phyloP scores from a whole-genome alignment of 2,797 vertebrate species.

The Falco concolor region DNA sequence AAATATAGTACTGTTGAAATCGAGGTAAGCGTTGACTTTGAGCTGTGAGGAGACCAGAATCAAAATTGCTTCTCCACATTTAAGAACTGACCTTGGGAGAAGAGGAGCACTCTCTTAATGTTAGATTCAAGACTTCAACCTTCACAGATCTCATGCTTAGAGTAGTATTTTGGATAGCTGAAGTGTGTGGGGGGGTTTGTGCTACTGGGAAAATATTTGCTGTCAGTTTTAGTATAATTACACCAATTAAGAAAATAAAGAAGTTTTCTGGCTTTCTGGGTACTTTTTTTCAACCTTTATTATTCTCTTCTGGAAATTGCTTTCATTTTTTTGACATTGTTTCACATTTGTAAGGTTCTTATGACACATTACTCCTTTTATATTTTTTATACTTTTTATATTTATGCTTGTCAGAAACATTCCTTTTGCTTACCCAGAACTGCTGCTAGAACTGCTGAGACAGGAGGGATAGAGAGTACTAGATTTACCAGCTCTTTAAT shows the following conservation, averaged over 20 bases:
- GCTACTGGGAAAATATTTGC: not conserved
- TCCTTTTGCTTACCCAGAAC: not conserved
- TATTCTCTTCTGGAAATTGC: not conserved
- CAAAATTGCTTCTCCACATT: conserved; percentile 1
- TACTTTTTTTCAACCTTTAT: not conserved
- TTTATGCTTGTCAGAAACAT: not conserved
- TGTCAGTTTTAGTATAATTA: conserved; percentile 29
- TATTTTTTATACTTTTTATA: not conserved
- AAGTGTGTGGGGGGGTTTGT: not conserved
- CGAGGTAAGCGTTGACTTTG: conserved; percentile 14
- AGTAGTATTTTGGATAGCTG: not conserved
- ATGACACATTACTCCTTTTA: not conserved
- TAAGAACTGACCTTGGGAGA: conserved; percentile 19
- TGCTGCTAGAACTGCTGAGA: not conserved
- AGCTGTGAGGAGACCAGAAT: conserved; percentile 6
- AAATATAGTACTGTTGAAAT: conserved; percentile 36
- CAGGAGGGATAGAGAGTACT: not conserved
- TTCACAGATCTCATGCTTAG: not conserved
- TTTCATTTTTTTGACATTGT: not conserved
- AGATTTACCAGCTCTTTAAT: not conserved
- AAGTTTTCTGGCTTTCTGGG: not conserved
- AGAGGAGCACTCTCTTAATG: not conserved
- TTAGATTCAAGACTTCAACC: conserved; percentile 6
- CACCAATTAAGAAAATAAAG: not conserved
- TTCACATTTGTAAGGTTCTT: not conserved